Conservation (phyloP, 2,113 vertebrate genomes). For the Nestor notabilis region DNA sequence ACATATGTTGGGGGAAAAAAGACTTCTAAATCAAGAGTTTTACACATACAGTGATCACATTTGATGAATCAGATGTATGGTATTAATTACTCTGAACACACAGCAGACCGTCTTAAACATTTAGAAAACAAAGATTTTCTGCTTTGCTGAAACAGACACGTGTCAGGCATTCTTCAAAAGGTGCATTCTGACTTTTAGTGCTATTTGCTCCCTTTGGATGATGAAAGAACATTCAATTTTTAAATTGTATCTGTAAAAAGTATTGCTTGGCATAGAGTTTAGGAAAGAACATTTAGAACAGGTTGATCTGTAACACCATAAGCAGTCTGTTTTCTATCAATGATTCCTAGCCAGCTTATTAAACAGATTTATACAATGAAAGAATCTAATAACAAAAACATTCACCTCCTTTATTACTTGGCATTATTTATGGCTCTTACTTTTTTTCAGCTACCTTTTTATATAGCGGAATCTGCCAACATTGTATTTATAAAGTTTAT, state of each 20-base stretch:
- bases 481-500: constrained; percentile 77
- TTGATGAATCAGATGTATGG: constrained; percentile 71
- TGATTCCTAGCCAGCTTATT: constrained; percentile 82
- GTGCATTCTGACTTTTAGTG: constrained; percentile 20
- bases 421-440: constrained; percentile 81
- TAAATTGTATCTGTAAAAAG: constrained; percentile 77
- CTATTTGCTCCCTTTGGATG: constrained; percentile 69
- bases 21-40: constrained; percentile 65
- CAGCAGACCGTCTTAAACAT: background rate
- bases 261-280: constrained; percentile 70
- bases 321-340: constrained; percentile 86
- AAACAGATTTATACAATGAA: constrained; percentile 87
- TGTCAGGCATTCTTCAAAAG: constrained; percentile 38
- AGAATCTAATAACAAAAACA: constrained; percentile 85
- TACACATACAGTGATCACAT: constrained; percentile 58
- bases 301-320: constrained; percentile 79
- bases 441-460: constrained; percentile 78
- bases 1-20: constrained; percentile 65
- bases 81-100: constrained; percentile 58
- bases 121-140: background rate
- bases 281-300: constrained; percentile 72
- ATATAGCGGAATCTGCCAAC: constrained; percentile 76
- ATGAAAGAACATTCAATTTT: constrained; percentile 77
- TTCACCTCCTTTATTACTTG: constrained; percentile 84
- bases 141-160: background rate